Evolutionary conservation across 2,888 invertebrate species (phyloP).

Genomic region (Atrina japonica): DNA sequence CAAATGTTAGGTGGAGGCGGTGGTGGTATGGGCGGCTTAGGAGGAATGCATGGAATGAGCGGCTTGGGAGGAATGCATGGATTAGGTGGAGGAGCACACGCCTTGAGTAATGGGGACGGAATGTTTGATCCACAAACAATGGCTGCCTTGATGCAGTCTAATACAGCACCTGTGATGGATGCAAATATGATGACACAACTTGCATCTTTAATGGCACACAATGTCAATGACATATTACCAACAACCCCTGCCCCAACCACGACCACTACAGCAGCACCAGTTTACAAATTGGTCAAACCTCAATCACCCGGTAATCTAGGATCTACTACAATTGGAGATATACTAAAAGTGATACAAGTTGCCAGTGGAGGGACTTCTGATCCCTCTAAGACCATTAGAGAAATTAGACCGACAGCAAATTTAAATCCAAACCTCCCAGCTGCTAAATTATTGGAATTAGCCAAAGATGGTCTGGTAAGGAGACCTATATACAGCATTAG

Average conservation of each 20-base stretch:
- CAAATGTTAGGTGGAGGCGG: slow-evolving; percentile 18
- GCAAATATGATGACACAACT: slow-evolving; percentile 9
- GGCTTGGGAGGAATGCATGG: not conserved
- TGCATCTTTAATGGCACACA: not conserved
- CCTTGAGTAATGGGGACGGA: not conserved
- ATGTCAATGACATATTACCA: not conserved
- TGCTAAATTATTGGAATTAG: slow-evolving; percentile 16
- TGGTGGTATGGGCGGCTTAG: not conserved
- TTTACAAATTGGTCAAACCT: not conserved
- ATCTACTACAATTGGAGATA: no score
- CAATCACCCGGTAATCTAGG: not conserved
- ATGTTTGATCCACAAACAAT: slow-evolving; percentile 1
- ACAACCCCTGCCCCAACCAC: not conserved
- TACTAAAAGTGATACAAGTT: no score
- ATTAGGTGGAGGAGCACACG: not conserved
- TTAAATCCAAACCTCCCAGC: slow-evolving; percentile 13
- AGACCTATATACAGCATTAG: no score
- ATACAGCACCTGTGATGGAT: slow-evolving; percentile 11
- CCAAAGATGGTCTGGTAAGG: slow-evolving; percentile 28
- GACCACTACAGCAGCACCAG: not conserved
- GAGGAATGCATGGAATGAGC: not conserved
- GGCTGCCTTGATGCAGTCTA: slow-evolving; percentile 5
- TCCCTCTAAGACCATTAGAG: not conserved
- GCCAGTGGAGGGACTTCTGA: no score
- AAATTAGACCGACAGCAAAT: not conserved